These are phyloP conservation scores for Leucosticte australis DNA, from an alignment of 2,113 vertebrate genomes.

Conservation along the genomic window DNA sequence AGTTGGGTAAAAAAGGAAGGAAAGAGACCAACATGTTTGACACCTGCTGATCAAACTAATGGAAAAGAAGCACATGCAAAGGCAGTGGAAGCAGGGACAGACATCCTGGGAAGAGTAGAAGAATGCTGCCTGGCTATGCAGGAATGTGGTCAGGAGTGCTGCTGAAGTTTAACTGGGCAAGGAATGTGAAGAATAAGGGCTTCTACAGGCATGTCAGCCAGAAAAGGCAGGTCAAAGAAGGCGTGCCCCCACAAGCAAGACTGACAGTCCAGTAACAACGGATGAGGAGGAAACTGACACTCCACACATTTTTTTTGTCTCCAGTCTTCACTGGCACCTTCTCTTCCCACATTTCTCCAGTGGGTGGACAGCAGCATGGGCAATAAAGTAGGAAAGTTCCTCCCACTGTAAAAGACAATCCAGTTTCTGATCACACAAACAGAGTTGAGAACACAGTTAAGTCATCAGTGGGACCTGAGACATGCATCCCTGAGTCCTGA, in stretches of 20 bases:
- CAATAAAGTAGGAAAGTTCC: neutral
- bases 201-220: neutral
- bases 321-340: neutral
- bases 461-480: neutral
- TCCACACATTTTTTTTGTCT: neutral
- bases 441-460: neutral
- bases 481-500: neutral
- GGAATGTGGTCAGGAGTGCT: neutral
- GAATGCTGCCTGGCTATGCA: neutral
- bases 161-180: neutral
- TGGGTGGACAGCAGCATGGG: too few relatives aligned
- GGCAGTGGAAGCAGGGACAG: neutral
- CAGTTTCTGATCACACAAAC: rapidly evolving
- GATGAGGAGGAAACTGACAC: neutral
- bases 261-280: neutral
- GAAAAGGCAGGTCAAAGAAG: neutral
- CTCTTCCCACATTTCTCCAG: neutral
- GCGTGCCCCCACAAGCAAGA: rapidly evolving
- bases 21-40: neutral
- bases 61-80: neutral
- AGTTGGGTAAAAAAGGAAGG: neutral
- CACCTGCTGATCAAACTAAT: neutral
- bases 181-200: neutral
- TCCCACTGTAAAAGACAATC: neutral
- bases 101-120: neutral